phyloP scores from a whole-genome alignment of 1,140 invertebrate species.

The Drosophila repletoides region DNA sequence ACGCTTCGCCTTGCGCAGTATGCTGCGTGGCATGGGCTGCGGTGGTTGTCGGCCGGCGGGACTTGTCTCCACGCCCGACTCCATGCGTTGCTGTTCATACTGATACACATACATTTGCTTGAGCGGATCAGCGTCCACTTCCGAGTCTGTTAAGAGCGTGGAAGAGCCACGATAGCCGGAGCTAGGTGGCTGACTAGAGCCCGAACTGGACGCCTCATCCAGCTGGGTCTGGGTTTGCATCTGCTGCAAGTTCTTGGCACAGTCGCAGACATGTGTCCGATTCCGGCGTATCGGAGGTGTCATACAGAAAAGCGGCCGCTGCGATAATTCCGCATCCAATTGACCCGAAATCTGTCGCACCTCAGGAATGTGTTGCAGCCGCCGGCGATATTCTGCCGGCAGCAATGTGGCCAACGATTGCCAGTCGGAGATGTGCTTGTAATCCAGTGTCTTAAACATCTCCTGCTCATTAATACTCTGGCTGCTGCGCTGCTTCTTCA shows the following conservation, averaged over 20 bases:
- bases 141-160: constrained; percentile 90
- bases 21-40: constrained; percentile 84
- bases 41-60: constrained; percentile 63
- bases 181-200: constrained; percentile 90
- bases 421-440: constrained; percentile 94
- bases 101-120: constrained; percentile 89
- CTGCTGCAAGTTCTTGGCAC: constrained; percentile 83
- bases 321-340: constrained; percentile 83
- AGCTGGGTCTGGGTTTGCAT: constrained; percentile 54
- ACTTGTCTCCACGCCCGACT: constrained; percentile 68
- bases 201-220: constrained; percentile 85
- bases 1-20: constrained; percentile 83
- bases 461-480: constrained; percentile 89
- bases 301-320: constrained; percentile 87
- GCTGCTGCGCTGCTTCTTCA: constrained; percentile 86
- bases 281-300: constrained; percentile 84
- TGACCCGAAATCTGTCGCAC: constrained; percentile 75
- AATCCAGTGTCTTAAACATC: constrained; percentile 89
- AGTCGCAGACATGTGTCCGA: constrained; percentile 85
- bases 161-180: constrained; percentile 93
- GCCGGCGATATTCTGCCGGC: constrained; percentile 89
- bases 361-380: constrained; percentile 89
- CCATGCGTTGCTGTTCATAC: constrained; percentile 87
- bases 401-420: constrained; percentile 93
- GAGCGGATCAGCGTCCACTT: constrained; percentile 84